Percentiles rank a stretch among this genome's conserved stretches.
phyloP scores from a whole-genome alignment of 92 coral and sea anemone species.

The Phymanthus crucifer region DNA sequence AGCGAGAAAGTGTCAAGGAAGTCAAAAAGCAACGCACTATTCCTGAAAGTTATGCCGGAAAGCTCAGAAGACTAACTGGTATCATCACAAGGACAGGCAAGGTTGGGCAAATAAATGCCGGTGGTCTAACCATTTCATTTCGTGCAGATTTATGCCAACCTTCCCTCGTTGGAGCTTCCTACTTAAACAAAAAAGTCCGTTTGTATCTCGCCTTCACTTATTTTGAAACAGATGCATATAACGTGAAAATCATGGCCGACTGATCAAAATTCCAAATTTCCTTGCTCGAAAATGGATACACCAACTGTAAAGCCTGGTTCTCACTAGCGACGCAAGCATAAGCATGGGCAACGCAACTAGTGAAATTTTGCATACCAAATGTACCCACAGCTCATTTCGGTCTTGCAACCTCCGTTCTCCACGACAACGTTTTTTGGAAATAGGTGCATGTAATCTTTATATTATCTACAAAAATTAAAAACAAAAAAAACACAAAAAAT shows the following conservation, averaged over 20 bases:
- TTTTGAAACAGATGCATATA: constrained; percentile 71
- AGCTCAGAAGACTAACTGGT: constrained; percentile 52
- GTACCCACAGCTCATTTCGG: too few relatives aligned
- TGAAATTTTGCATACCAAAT: too few relatives aligned
- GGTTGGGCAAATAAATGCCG: constrained; percentile 58
- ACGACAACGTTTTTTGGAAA: too few relatives aligned
- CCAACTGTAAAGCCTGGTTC: too few relatives aligned
- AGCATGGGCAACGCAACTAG: too few relatives aligned
- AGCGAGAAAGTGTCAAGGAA: constrained; percentile 13
- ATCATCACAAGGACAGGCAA: constrained; percentile 43
- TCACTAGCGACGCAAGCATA: too few relatives aligned
- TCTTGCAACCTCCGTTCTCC: too few relatives aligned
- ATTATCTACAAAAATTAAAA: too few relatives aligned
- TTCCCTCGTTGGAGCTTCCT: constrained; percentile 40
- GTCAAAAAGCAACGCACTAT: constrained; percentile 49
- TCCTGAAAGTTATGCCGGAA: constrained; percentile 2
- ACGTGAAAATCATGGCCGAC: constrained; percentile 46
- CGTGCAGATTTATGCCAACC: constrained; percentile 69
- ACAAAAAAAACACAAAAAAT: too few relatives aligned
- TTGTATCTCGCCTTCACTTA: constrained; percentile 61
- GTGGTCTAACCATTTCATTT: constrained; percentile 43
- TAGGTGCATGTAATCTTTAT: too few relatives aligned
- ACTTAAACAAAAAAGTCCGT: constrained; percentile 38
- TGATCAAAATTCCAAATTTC: constrained; percentile 11
- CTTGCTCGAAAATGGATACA: too few relatives aligned